phyloP scores from a whole-genome alignment of 1,140 invertebrate species.

The Argopecten irradians region DNA sequence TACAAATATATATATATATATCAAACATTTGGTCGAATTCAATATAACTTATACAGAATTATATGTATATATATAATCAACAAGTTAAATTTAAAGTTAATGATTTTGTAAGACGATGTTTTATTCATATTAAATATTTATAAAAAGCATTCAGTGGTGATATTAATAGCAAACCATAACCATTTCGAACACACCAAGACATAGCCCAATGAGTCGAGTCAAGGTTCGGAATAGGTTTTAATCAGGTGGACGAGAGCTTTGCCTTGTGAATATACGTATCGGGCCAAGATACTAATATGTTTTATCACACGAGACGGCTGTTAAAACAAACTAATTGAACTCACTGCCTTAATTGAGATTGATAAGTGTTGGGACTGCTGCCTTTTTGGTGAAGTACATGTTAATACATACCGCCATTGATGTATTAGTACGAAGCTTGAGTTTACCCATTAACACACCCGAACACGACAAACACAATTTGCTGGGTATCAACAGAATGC shows the following conservation, averaged over 20 bases:
- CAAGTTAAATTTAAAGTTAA: no score
- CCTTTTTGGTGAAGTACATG: not conserved
- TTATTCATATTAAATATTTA: no score
- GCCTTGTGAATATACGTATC: not conserved
- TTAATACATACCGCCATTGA: not conserved
- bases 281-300: not conserved
- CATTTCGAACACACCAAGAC: no score
- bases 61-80: no score
- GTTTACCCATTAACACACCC: not conserved
- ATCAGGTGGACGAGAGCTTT: not conserved
- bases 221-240: not conserved
- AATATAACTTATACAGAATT: no score
- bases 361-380: not conserved
- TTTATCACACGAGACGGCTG: not conserved
- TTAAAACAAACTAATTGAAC: constrained; percentile 12
- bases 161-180: no score
- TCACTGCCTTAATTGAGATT: not conserved
- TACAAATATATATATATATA: no score
- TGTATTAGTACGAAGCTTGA: not conserved
- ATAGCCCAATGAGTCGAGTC: not conserved
- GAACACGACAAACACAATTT: not conserved
- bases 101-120: no score
- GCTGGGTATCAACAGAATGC: not conserved
- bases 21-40: no score
- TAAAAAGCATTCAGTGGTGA: no score